Evolutionary conservation across 2,888 invertebrate genomes (phyloP), one percentile per base, ranked within the genome.

Genomic region (Cephus nigrinus): DNA sequence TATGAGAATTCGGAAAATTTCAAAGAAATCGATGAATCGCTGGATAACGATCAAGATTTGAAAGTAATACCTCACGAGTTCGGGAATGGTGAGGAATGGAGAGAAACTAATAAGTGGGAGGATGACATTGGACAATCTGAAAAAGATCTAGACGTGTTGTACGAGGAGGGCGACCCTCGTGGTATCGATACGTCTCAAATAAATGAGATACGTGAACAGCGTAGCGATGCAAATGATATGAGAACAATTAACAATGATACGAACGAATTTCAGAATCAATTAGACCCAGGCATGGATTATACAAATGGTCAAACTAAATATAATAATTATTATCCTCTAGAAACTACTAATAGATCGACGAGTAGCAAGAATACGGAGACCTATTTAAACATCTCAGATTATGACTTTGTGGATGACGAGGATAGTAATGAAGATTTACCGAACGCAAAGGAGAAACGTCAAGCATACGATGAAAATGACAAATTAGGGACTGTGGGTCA

Each of bases 101-200:
- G 80, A 34, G 82, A 79, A 73, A 78, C 30, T 36, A 83, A 83
- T 35, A 86, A 86, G 30, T 87, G 86, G 87, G 78, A 76, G 12
- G 82, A 79, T 11, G 83, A 86, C 31, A 83, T 82, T 12, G 12
- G 68, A 5, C 79, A 69, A 69, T 55, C 78, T 12, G 84, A 83
- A n/a, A 89, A 88, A 80, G 82, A 85, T 31, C 89, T 89, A 75
- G 90, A 89, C 75, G 82, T 83, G 35, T 71, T 85, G 3, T 89
- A 89, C 77, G 88, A 88, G 23, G 85, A 84, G 31, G 82, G 83
- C n/a, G 83, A 85, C n/a, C 81, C 77, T 30, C 82, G 80, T 15
- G 81, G 75, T 33, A 68, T 76, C 3, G 86, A 87, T 74, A 80
- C 82, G 69, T 73, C 78, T 12, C 85, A 83, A 68, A 74, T 77